These are phyloP conservation scores for Phymatocera aterrima DNA, from an alignment of 2,888 invertebrate genomes.

Conservation along the genomic window DNA sequence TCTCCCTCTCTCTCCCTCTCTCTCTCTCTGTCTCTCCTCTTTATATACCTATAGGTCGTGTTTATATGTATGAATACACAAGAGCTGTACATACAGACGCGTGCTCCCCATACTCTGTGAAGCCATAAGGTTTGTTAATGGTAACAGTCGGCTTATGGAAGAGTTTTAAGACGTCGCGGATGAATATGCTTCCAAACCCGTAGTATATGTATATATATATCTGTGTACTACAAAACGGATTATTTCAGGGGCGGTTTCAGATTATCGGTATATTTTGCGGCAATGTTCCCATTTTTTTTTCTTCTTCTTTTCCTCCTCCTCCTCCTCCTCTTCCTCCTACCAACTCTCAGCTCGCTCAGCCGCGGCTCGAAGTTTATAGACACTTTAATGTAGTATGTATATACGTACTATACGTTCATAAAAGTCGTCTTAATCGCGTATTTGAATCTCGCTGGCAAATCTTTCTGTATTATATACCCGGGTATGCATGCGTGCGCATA, in stretches of 20 bases:
- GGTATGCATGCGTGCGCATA: not conserved
- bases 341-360: not conserved
- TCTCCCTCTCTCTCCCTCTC: not conserved
- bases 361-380: not conserved
- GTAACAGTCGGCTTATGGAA: not conserved
- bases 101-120: not conserved
- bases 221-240: too few species aligned
- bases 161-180: not conserved
- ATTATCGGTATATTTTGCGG: not conserved
- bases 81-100: not conserved
- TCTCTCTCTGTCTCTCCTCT: not conserved
- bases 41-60: not conserved
- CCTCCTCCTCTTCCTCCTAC: too few species aligned
- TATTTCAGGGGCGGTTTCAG: not conserved
- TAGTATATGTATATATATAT: too few species aligned
- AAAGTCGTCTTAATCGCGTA: constrained; percentile 17
- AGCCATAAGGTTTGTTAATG: not conserved
- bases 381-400: too few species aligned
- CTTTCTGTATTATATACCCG: not conserved
- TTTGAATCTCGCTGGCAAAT: not conserved
- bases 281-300: too few species aligned
- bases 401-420: not conserved
- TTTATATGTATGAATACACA: not conserved
- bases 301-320: too few species aligned
- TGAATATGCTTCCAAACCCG: not conserved